Evolutionary conservation across 2,888 invertebrate genomes (phyloP).

Genomic region (Digitonthophagus gazella): DNA sequence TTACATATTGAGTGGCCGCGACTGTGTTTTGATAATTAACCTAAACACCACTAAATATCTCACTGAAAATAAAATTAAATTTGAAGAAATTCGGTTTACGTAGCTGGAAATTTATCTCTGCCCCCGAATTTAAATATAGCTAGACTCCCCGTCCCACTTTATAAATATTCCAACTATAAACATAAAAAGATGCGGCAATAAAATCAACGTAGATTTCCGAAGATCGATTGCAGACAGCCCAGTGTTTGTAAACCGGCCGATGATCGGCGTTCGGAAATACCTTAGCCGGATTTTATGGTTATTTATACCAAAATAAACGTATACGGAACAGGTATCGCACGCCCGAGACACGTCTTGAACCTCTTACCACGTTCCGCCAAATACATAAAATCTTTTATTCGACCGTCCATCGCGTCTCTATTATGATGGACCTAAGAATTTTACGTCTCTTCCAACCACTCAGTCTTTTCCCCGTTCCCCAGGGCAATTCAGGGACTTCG

Average conservation of each 20-base stretch:
- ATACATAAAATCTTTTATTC: background rate
- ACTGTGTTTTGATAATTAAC: background rate
- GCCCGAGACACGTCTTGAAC: background rate
- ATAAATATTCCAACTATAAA: background rate
- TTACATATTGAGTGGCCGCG: background rate
- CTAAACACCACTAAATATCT: background rate
- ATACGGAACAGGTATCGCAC: background rate
- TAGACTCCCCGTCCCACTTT: background rate
- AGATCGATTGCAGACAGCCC: background rate
- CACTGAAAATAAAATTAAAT: background rate
- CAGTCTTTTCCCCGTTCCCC: background rate
- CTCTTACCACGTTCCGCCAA: background rate
- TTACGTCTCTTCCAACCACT: background rate
- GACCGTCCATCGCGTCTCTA: background rate
- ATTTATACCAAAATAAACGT: background rate
- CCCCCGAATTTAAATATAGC: background rate
- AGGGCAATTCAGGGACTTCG: conserved; percentile 1
- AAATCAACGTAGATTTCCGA: background rate
- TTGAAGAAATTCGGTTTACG: background rate
- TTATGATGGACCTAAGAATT: background rate
- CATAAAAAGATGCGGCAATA: background rate
- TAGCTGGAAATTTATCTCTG: background rate
- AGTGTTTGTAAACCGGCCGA: background rate
- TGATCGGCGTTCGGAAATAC: background rate
- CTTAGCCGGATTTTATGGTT: background rate